Base-by-base conservation (phyloP, 2,888 invertebrate genomes). In the Agrypnus murinus region DNA sequence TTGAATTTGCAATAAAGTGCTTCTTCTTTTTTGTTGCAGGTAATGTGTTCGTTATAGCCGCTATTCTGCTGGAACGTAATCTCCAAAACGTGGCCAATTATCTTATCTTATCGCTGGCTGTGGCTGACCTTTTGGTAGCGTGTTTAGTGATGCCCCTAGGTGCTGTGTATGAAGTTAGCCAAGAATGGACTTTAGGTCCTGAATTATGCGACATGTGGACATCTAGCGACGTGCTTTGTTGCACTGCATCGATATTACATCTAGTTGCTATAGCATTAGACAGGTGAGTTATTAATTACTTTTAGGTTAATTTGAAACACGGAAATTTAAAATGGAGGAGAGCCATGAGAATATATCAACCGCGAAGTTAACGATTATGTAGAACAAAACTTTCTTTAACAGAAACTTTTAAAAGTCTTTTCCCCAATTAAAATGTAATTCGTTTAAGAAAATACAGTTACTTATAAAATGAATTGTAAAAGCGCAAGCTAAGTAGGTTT, bases 121-220 rank as follows among this genome's bases (percentile, higher is more conserved):
- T 96, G 67, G 97, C 97, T 0, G 97, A 97, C 85, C 89, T 97
- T 62, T 89, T 97, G 80, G 96, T 97, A 70, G 95, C 96, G 32
- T 94, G 92, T 80, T 87, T 93, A 66, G 93, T 93, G 74, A 93
- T 93, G 93, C 92, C 92, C 10, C 86, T 92, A 78, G 91, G 92
- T 65, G 93, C 93, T 65, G 92, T 93, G 76, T 93, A 93, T 85
- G 92, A 93, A 86, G 85, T 85, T 45, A 92, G 91, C 75, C 90
- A 92, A 83, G 90, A 93, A 84, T 96, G 96, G 96, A 92, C 92
- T 77, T 88, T 96, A 76, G 95, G 95, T 65, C 93, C 95, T 31
- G 93, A 93, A 81, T 89, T 95, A 68, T 97, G 97, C 86, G 96
- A 97, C 86, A 94, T 97, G 91, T 97, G 96, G 96, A 95, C 96